Base-by-base conservation (phyloP, 2,888 invertebrate species). In the Campoplex capitator region DNA sequence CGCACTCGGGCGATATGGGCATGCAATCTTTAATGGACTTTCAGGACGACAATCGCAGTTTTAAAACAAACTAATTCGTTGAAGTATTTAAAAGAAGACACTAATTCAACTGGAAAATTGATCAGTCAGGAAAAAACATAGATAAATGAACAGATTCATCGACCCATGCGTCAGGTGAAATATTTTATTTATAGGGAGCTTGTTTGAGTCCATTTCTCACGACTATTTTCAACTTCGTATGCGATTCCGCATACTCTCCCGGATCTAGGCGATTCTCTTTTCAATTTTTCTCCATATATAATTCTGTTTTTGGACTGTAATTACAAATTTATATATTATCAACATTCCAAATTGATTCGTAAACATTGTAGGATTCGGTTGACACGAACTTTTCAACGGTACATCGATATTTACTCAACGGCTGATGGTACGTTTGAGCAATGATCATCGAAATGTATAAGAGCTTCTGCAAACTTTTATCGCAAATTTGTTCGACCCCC, bases 401-500 rank as follows among this genome's bases (percentile, higher is more conserved):
- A 70, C 8, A 70, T 79, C 42, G 51, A 51, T 56, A 38, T 74
- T 74, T 38, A 28, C 48, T 28, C 68, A 35, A 71, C 35, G 56
- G 42, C 23, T 54, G 67, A 70, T 56, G 32, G 11, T 42, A 28
- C 67, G 51, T 74, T 74, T 74, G 81, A 74, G 16, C 45, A 45
- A 35, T 35, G 48, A 32, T 62, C n/a, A 71, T 45, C 65, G 54
- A 38, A 42, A 78, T 65, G 45, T 58, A 38, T 71, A 42, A 28
- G 32, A 58, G 67, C 74, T 78, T 68, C 51, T n/a, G 83, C 45
- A 70, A 79, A 86, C 70, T 75, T 83, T 38, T 67, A 76, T 75
- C 9, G 54, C 83, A 76, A 86, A 86, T 79, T 58, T 65, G 18
- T 71, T 16, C 45, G 62, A 13, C 35, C 51, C 38, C 11, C 67